phyloP scores from a whole-genome alignment of 1,140 invertebrate species.

The Leptinotarsa defecta region DNA sequence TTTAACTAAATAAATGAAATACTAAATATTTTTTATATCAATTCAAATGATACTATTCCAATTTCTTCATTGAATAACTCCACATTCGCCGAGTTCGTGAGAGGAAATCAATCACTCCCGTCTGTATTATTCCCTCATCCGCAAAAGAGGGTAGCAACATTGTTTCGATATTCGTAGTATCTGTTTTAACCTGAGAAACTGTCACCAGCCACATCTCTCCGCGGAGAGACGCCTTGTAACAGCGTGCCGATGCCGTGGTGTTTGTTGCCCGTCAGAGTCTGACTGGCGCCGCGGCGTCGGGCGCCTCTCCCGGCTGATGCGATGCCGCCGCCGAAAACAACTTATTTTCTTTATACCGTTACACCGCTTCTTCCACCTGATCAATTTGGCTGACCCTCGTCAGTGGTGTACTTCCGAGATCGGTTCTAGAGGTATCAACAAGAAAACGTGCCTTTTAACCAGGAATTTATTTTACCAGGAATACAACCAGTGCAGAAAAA shows the following conservation, averaged over 20 bases:
- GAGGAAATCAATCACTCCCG: too few species aligned
- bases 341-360: constrained; percentile 1
- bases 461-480: too few species aligned
- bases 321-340: neutral
- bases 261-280: neutral
- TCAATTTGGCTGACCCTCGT: neutral
- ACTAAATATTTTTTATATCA: too few species aligned
- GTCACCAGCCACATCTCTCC: neutral
- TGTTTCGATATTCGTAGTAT: neutral
- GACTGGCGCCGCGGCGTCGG: neutral
- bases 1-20: too few species aligned
- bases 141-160: neutral
- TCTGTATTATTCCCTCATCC: too few species aligned
- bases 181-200: neutral
- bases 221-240: neutral
- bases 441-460: too few species aligned
- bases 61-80: too few species aligned
- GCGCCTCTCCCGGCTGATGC: neutral
- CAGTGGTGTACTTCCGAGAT: too few species aligned
- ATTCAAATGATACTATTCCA: too few species aligned
- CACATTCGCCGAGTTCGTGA: too few species aligned
- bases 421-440: too few species aligned
- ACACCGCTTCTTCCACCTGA: constrained; percentile 4
- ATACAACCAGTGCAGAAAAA: too few species aligned
- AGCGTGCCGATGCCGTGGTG: neutral